Evolutionary conservation across 2,113 vertebrate genomes (phyloP).

Genomic region (Vimba vimba): DNA sequence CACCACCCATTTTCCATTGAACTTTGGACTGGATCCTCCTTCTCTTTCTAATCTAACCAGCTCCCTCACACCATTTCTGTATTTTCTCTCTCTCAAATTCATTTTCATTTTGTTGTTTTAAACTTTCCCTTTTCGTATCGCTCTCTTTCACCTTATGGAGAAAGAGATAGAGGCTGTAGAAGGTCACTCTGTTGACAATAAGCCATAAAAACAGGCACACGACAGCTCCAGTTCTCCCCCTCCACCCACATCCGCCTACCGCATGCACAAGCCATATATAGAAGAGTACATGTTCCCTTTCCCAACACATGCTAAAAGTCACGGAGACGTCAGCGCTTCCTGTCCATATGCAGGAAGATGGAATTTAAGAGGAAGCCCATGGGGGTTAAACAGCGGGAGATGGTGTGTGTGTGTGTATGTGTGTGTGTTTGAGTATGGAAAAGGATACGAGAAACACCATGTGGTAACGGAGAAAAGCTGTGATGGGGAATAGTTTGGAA

Average conservation of each 20-base stretch:
- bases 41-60: background rate
- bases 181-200: background rate
- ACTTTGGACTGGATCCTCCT: constrained; percentile 29
- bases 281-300: constrained; percentile 12
- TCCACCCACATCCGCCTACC: constrained; percentile 6
- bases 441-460: constrained; percentile 43
- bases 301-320: background rate
- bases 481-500: constrained; percentile 65
- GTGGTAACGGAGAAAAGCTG: constrained; percentile 42
- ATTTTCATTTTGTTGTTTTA: background rate
- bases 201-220: constrained; percentile 26
- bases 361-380: constrained; percentile 33
- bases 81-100: background rate
- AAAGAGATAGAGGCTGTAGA: constrained; percentile 7
- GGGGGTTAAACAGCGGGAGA: background rate
- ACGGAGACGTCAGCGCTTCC: constrained; percentile 2
- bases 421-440: background rate
- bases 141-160: background rate
- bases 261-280: constrained; percentile 5
- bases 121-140: background rate
- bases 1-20: constrained; percentile 4
- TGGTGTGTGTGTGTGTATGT: constrained; percentile 2
- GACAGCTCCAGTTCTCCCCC: background rate
- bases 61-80: background rate
- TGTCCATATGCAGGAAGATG: constrained; percentile 1